Evolutionary conservation across 2,797 vertebrate species (phyloP).

Genomic region (Pagetopsis macropterus): DNA sequence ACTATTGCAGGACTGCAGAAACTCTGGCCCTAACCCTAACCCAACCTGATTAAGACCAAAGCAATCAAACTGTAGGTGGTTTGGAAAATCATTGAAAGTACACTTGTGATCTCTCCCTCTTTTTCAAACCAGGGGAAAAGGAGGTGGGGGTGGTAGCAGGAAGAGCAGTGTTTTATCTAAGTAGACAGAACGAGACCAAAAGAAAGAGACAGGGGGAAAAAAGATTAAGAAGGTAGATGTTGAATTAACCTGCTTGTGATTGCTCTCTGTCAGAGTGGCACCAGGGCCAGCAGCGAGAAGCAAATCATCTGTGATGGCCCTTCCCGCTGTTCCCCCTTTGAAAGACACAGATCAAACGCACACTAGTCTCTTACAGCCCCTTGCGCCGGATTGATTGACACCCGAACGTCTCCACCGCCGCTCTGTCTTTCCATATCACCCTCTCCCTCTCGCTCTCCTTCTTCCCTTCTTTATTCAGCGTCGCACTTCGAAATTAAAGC

Average conservation of each 20-base stretch:
- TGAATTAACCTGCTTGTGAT: conserved; percentile 87
- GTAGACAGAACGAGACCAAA: conserved; percentile 82
- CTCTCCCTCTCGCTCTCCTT: conserved; percentile 45
- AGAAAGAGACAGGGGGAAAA: conserved; percentile 78
- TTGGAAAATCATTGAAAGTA: conserved; percentile 59
- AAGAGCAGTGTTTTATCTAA: conserved; percentile 79
- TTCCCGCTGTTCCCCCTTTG: conserved; percentile 80
- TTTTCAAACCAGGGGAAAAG: conserved; percentile 56
- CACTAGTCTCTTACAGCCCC: conserved; percentile 74
- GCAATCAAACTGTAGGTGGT: conserved; percentile 52
- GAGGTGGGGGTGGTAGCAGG: conserved; percentile 54
- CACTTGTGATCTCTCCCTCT: conserved; percentile 62
- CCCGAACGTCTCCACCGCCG: conserved; percentile 75
- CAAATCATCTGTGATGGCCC: conserved; percentile 87
- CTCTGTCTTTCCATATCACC: conserved; percentile 72
- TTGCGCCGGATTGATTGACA: conserved; percentile 88
- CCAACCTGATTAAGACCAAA: conserved; percentile 36
- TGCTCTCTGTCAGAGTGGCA: conserved; percentile 82
- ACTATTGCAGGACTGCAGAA: conserved; percentile 9
- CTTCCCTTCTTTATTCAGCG: conserved; percentile 82
- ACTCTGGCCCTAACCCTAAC: conserved; percentile 27
- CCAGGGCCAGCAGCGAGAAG: conserved; percentile 81
- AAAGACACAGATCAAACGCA: conserved; percentile 89
- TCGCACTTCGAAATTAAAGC: conserved; percentile 89
- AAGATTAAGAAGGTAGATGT: conserved; percentile 82